Evolutionary conservation across 30 jellyfish, hydroid and myxozoan species (phyloP).

Genomic region (Chironex yamaguchii): DNA sequence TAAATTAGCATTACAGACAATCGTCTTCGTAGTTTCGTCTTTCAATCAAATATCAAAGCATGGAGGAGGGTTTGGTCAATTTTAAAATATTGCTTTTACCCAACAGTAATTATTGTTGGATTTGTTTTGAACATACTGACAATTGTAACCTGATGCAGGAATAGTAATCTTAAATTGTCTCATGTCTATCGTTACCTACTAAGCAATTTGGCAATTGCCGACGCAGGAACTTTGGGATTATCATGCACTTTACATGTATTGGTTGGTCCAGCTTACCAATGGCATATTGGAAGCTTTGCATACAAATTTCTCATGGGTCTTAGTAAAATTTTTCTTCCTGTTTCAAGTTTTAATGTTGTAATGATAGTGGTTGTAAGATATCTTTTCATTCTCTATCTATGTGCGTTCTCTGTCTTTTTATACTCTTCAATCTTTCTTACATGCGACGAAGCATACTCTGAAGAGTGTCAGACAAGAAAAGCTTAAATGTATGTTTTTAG

Average conservation of each 20-base stretch:
- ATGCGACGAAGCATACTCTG: too few species aligned
- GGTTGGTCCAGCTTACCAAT: neutral
- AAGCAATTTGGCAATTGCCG: neutral
- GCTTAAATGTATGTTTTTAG: too few species aligned
- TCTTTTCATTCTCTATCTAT: neutral
- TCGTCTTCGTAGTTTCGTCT: too few species aligned
- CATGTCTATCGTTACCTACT: neutral
- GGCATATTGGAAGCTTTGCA: neutral
- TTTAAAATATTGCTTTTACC: too few species aligned
- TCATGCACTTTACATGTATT: neutral
- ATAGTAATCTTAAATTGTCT: neutral
- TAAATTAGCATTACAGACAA: too few species aligned
- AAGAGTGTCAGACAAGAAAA: too few species aligned
- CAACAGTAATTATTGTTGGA: neutral
- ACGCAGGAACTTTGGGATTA: neutral
- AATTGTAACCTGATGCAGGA: neutral
- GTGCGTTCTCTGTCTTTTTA: too few species aligned
- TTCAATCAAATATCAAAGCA: too few species aligned
- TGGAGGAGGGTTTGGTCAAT: too few species aligned
- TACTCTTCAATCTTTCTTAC: too few species aligned
- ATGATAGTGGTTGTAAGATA: neutral
- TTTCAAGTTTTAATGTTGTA: neutral
- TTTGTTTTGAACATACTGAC: neutral
- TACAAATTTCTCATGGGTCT: neutral
- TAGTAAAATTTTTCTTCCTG: neutral